Percentiles rank a stretch among this genome's conserved stretches.
These are phyloP conservation scores for Atherinomorus stipes DNA, from an alignment of 2,113 vertebrate species.

Conservation along the genomic window DNA sequence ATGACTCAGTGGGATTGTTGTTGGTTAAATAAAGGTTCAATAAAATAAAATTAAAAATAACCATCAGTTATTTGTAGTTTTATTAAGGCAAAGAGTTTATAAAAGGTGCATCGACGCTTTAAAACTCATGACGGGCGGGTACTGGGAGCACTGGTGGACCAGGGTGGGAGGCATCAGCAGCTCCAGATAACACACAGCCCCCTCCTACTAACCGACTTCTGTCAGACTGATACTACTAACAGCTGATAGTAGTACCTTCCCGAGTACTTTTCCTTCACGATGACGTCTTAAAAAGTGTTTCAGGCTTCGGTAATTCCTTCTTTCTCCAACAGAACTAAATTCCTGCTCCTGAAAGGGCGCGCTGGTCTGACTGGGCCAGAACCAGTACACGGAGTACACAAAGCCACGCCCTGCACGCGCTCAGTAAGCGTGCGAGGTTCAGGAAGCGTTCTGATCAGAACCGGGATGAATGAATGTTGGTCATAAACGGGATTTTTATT, in stretches of 20 bases:
- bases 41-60: too few relatives aligned
- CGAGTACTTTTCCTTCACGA: not conserved
- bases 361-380: too few relatives aligned
- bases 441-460: not conserved
- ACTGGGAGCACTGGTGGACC: not conserved
- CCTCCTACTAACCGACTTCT: conserved; percentile 3
- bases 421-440: not conserved
- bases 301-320: not conserved
- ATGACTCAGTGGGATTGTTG: too few relatives aligned
- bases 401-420: conserved; percentile 1
- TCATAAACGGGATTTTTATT: too few relatives aligned
- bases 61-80: too few relatives aligned
- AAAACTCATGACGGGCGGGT: not conserved
- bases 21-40: too few relatives aligned
- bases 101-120: too few relatives aligned
- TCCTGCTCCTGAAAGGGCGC: too few relatives aligned
- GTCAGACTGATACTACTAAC: not conserved
- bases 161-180: conserved; percentile 10
- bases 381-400: conserved; percentile 6
- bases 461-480: too few relatives aligned
- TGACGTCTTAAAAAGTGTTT: not conserved
- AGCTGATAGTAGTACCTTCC: too few relatives aligned
- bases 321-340: not conserved
- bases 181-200: conserved; percentile 14
- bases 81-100: too few relatives aligned